Conservation (phyloP, 2,113 vertebrate genomes). For the Corythoichthys intestinalis region DNA sequence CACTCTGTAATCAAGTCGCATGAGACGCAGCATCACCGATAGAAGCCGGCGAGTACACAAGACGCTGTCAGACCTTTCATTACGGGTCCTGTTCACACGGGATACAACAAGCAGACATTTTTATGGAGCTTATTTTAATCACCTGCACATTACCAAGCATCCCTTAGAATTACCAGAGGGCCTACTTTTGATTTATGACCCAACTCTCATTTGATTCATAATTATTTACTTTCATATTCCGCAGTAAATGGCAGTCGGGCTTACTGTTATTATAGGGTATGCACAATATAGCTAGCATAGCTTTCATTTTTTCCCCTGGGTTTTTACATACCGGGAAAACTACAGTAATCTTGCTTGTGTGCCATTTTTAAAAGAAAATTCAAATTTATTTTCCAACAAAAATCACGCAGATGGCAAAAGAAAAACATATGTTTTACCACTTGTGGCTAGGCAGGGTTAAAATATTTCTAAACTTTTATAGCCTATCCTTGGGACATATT, state of each 20-base stretch:
- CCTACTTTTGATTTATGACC: neutral
- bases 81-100: slow-evolving; percentile 30
- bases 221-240: slow-evolving; percentile 8
- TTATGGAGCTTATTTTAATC: slow-evolving; percentile 17
- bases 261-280: slow-evolving; percentile 17
- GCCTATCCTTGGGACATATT: neutral
- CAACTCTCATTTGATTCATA: neutral
- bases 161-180: slow-evolving; percentile 1
- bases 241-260: slow-evolving; percentile 7
- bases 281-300: slow-evolving; percentile 6
- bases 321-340: neutral
- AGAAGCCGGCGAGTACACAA: slow-evolving; percentile 16
- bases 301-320: neutral
- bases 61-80: slow-evolving; percentile 32
- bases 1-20: slow-evolving; percentile 71
- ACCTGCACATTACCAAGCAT: slow-evolving; percentile 7
- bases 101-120: slow-evolving; percentile 17
- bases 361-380: neutral
- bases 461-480: neutral
- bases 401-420: neutral
- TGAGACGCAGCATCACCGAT: slow-evolving; percentile 36
- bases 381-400: neutral
- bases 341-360: neutral
- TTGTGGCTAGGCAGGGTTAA: neutral
- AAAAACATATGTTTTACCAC: neutral